phyloP scores from a whole-genome alignment of 2,888 invertebrate genomes.

The Caenorhabditis angaria region DNA sequence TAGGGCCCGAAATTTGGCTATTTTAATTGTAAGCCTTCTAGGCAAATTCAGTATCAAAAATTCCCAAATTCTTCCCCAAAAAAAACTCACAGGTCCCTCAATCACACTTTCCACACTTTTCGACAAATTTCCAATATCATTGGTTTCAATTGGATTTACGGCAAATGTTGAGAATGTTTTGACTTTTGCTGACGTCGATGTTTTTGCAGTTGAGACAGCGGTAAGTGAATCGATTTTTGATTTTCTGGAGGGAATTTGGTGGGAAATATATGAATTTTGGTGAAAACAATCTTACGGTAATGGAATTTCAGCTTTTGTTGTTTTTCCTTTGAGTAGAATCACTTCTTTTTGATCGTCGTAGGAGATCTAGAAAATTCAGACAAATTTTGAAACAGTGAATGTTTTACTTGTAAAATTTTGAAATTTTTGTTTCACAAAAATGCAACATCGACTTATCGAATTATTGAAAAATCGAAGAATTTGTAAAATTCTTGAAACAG shows the following conservation, averaged over 20 bases:
- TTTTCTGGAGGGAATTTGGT: slow-evolving; percentile 24
- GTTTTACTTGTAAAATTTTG: too few species aligned
- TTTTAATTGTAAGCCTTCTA: too few species aligned
- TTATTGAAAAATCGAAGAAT: too few species aligned
- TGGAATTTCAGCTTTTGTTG: slow-evolving; percentile 29
- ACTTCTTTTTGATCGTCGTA: slow-evolving; percentile 23
- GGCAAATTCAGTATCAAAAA: too few species aligned
- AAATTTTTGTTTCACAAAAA: too few species aligned
- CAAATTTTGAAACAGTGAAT: too few species aligned
- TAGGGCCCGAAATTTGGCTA: too few species aligned
- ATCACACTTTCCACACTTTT: slow-evolving; percentile 22
- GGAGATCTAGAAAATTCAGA: slow-evolving; percentile 16
- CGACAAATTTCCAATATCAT: slow-evolving; percentile 12
- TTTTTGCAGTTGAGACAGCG: slow-evolving; percentile 23
- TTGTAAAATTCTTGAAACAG: too few species aligned
- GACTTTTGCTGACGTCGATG: slow-evolving; percentile 14
- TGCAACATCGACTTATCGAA: too few species aligned
- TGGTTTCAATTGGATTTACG: slow-evolving; percentile 30
- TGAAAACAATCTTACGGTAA: slow-evolving; percentile 24
- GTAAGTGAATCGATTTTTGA: slow-evolving; percentile 41
- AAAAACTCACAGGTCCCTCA: slow-evolving; percentile 26
- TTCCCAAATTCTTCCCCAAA: background rate
- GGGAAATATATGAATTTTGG: background rate
- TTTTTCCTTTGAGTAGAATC: slow-evolving; percentile 23
- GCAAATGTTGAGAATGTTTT: slow-evolving; percentile 33